These are phyloP conservation scores for Priocnemis perturbator DNA, from an alignment of 2,888 invertebrate genomes.

Conservation along the genomic window DNA sequence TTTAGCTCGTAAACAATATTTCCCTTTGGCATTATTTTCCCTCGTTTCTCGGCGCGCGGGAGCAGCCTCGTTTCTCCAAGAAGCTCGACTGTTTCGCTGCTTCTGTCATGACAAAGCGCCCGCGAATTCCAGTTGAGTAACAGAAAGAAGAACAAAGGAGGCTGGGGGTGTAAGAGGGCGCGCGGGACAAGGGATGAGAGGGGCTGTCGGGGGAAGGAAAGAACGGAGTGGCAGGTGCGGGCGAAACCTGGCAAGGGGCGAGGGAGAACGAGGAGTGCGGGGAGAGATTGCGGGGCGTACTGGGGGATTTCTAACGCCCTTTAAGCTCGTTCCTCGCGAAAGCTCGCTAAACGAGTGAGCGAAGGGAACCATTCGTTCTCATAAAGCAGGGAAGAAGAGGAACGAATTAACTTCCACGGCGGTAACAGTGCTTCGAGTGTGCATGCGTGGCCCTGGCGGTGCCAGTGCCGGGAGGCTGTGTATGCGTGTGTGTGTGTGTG, in stretches of 20 bases:
- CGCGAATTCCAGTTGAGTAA: constrained; percentile 4
- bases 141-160: constrained; percentile 1
- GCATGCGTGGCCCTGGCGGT: no score
- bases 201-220: neutral
- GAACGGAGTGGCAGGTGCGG: neutral
- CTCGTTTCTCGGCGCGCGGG: constrained; percentile 12
- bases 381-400: constrained; percentile 20
- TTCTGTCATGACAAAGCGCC: constrained; percentile 6
- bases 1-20: constrained; percentile 8
- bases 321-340: constrained; percentile 24
- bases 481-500: no score
- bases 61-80: constrained; percentile 5
- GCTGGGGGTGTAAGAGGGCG: neutral
- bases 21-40: constrained; percentile 32
- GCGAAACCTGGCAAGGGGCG: neutral
- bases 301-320: constrained; percentile 13
- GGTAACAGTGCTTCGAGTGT: neutral
- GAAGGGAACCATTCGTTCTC: constrained; percentile 32
- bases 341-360: constrained; percentile 31
- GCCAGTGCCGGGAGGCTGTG: no score
- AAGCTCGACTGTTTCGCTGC: constrained; percentile 7
- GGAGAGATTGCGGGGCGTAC: constrained; percentile 11
- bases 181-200: neutral
- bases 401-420: constrained; percentile 29
- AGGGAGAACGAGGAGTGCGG: neutral